Evolutionary conservation across 2,113 vertebrate species (phyloP).

Genomic region (Atrichornis clamosus): DNA sequence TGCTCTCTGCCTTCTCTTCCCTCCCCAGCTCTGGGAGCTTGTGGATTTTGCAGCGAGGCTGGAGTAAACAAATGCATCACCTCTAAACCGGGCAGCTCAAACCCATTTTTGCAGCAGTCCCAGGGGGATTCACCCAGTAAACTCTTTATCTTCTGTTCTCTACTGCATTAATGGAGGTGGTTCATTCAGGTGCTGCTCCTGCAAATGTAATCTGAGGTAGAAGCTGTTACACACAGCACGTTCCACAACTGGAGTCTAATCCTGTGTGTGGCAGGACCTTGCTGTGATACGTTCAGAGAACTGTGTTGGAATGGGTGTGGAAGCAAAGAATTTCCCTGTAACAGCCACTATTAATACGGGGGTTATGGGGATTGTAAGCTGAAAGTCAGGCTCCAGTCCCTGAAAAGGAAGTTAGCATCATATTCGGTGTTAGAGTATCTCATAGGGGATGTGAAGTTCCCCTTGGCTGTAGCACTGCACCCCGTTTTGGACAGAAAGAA

Average conservation of each 20-base stretch:
- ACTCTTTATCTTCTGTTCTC: background rate
- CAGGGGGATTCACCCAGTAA: background rate
- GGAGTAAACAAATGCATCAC: background rate
- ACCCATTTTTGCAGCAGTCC: background rate
- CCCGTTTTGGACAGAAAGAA: background rate
- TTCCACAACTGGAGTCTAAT: background rate
- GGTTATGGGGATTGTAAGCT: background rate
- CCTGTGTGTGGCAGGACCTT: background rate
- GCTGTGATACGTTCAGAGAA: accelerated
- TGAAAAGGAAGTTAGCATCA: background rate
- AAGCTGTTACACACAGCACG: background rate
- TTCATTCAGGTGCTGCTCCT: background rate
- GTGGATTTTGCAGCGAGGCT: background rate
- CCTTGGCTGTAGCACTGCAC: background rate
- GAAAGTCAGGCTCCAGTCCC: background rate
- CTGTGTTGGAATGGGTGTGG: background rate
- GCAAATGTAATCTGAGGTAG: background rate
- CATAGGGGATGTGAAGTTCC: background rate
- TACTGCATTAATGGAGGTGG: background rate
- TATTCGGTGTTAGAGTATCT: background rate
- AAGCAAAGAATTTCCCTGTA: background rate
- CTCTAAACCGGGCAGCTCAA: background rate
- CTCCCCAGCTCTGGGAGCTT: background rate
- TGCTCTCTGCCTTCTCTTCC: background rate
- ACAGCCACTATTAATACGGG: accelerated